phyloP scores from a whole-genome alignment of 2,888 invertebrate species.

The Plemyria rubiginata region DNA sequence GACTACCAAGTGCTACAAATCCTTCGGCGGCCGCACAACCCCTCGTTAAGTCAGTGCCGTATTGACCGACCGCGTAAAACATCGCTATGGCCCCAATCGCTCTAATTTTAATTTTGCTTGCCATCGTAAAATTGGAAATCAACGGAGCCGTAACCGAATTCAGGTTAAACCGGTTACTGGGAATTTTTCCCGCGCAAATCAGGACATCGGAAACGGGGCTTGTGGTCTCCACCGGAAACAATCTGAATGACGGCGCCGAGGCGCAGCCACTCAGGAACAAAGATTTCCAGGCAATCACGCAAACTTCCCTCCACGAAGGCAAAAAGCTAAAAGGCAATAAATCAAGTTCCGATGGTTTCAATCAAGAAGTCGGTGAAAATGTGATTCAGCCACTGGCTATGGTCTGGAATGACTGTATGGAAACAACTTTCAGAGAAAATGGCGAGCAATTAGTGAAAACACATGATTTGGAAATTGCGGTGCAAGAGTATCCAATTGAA shows the following conservation, averaged over 20 bases:
- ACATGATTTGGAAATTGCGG: conserved; percentile 56
- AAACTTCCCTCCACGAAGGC: conserved; percentile 61
- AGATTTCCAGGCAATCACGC: conserved; percentile 74
- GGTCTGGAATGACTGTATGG: conserved; percentile 72
- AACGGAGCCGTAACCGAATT: conserved; percentile 29
- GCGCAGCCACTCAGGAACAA: conserved; percentile 50
- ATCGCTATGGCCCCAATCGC: conserved; percentile 59
- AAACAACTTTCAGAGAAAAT: conserved; percentile 58
- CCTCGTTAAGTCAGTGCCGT: conserved; percentile 48
- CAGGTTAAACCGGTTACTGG: conserved; percentile 40
- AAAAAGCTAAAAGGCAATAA: conserved; percentile 59
- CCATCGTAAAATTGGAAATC: conserved; percentile 31
- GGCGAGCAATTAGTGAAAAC: conserved; percentile 48
- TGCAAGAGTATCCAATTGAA: conserved; percentile 50
- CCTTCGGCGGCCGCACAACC: conserved; percentile 65
- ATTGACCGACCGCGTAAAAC: conserved; percentile 46
- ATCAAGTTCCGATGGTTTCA: conserved; percentile 47
- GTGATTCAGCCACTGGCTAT: conserved; percentile 55
- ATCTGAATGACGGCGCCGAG: conserved; percentile 66
- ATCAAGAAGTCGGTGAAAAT: conserved; percentile 47
- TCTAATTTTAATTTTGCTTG: conserved; percentile 59
- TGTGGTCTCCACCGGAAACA: conserved; percentile 72
- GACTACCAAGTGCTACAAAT: conserved; percentile 83
- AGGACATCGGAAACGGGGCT: conserved; percentile 70
- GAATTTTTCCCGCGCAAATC: conserved; percentile 52